phyloP scores from a whole-genome alignment of 2,113 vertebrate species.

The Nycticryphes semicollaris region DNA sequence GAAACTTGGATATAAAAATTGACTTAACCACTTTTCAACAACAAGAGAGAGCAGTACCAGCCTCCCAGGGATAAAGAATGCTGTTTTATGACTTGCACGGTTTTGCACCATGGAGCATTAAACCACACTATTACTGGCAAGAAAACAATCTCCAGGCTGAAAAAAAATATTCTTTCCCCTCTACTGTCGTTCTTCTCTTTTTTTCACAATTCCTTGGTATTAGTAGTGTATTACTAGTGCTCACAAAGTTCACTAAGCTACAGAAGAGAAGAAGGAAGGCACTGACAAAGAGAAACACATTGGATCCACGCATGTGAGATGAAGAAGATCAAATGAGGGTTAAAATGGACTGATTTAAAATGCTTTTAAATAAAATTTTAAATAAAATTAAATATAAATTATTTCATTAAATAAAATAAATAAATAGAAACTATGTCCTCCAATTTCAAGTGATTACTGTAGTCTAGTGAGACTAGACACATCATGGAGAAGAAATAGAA shows the following conservation, averaged over 20 bases:
- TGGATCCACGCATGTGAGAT: background rate
- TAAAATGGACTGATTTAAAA: background rate
- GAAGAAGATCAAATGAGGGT: background rate
- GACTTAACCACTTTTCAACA: background rate
- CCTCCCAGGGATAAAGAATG: background rate
- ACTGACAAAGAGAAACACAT: background rate
- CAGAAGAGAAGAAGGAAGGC: background rate
- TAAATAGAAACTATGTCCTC: rapidly evolving
- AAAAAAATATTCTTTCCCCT: background rate
- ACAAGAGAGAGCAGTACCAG: background rate
- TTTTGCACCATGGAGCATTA: background rate
- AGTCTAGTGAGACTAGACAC: background rate
- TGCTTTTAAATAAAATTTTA: background rate
- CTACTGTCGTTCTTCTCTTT: background rate
- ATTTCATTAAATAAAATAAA: no score
- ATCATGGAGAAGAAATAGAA: background rate
- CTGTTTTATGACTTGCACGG: background rate
- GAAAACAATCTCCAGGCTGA: background rate
- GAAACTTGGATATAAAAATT: background rate
- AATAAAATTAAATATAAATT: no score
- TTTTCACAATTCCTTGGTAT: background rate
- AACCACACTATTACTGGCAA: background rate
- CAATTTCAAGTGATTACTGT: background rate
- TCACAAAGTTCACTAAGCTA: background rate
- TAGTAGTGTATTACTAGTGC: background rate